phyloP scores from a whole-genome alignment of 2,888 invertebrate species.

The Heliconius aoede region DNA sequence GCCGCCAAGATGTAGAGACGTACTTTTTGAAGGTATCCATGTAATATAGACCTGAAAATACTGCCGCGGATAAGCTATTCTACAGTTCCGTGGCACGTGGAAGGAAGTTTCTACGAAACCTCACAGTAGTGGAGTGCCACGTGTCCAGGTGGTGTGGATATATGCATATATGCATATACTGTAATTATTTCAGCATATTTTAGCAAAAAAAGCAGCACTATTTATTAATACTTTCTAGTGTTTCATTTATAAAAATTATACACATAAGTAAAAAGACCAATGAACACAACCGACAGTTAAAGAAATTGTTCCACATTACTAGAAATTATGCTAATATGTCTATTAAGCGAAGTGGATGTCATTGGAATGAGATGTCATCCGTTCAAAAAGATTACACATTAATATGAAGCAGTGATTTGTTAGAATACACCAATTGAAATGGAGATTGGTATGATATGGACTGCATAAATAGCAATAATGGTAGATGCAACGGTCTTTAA shows the following conservation, averaged over 20 bases:
- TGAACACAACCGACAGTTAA: conserved; percentile 30
- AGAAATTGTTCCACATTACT: conserved; percentile 43
- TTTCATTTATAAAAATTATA: conserved; percentile 1
- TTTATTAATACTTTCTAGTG: not conserved
- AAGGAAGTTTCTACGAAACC: too few relatives aligned
- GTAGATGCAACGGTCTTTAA: not conserved
- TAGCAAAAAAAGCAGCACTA: not conserved
- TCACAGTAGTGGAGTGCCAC: too few relatives aligned
- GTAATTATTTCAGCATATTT: too few relatives aligned
- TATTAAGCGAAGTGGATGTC: conserved; percentile 19
- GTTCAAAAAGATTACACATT: conserved; percentile 39
- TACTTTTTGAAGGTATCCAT: too few relatives aligned
- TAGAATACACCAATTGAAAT: conserved; percentile 21
- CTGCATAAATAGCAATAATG: conserved; percentile 15
- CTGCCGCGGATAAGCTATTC: too few relatives aligned
- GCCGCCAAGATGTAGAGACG: too few relatives aligned
- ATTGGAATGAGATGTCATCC: conserved; percentile 27
- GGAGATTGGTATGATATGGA: conserved; percentile 9
- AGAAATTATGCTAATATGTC: conserved; percentile 40
- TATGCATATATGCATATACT: too few relatives aligned
- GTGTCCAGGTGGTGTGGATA: too few relatives aligned
- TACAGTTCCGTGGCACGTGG: too few relatives aligned
- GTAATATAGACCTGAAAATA: too few relatives aligned
- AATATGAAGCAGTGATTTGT: conserved; percentile 40
- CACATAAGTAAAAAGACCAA: not conserved